Evolutionary conservation across 2,113 vertebrate species (phyloP).

Genomic region (Conger conger): DNA sequence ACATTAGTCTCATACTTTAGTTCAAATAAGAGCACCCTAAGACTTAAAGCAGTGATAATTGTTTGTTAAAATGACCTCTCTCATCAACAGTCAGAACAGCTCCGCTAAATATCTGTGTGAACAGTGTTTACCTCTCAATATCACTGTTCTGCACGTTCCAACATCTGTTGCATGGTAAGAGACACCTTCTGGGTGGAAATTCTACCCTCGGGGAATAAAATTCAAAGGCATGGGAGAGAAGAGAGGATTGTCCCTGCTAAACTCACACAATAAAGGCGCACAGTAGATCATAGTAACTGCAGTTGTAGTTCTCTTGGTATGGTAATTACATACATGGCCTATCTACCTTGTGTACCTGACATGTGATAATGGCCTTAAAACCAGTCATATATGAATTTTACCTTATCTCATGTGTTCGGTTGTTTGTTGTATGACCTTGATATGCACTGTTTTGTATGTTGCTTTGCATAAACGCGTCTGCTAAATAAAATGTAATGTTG

Average conservation of each 20-base stretch:
- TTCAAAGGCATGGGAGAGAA: not conserved
- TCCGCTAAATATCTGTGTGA: conserved; percentile 11
- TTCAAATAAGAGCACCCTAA: not conserved
- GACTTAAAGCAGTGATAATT: conserved; percentile 15
- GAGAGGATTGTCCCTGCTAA: not conserved
- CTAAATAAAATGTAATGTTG: too few relatives aligned
- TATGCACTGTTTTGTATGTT: too few relatives aligned
- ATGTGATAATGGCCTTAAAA: too few relatives aligned
- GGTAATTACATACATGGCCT: too few relatives aligned
- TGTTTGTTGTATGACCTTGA: too few relatives aligned
- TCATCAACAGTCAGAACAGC: conserved; percentile 18
- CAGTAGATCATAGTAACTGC: too few relatives aligned
- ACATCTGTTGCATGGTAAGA: not conserved
- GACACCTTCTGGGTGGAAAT: not conserved
- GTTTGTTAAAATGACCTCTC: conserved; percentile 16
- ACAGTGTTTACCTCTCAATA: conserved; percentile 4
- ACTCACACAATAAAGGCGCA: not conserved
- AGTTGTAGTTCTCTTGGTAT: too few relatives aligned
- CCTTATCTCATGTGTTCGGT: too few relatives aligned
- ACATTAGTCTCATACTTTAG: not conserved
- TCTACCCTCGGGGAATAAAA: not conserved
- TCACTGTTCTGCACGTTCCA: conserved; percentile 2
- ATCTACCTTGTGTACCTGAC: too few relatives aligned
- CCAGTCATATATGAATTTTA: too few relatives aligned
- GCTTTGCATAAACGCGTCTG: too few relatives aligned